Evolutionary conservation across 2,113 vertebrate species (phyloP).

Genomic region (Australoheros scitulus): DNA sequence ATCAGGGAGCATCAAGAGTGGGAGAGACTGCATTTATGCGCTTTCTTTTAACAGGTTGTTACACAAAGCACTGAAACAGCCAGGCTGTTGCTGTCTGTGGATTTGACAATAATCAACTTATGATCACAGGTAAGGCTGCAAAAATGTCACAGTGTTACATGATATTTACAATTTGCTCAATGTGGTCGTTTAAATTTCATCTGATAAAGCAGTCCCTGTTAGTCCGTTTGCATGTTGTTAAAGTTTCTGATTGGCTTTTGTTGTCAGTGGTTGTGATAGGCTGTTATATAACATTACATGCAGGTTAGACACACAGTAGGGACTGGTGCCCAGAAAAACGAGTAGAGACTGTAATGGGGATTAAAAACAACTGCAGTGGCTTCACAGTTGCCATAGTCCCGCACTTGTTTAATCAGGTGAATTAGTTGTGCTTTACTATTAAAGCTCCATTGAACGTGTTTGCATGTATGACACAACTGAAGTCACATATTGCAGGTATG

Average conservation of each 20-base stretch:
- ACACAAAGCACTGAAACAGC: background rate
- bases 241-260: background rate
- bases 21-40: background rate
- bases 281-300: constrained; percentile 34
- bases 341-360: constrained; percentile 9
- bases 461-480: background rate
- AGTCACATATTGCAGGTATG: background rate
- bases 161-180: background rate
- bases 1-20: background rate
- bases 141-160: background rate
- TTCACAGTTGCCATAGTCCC: background rate
- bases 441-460: background rate
- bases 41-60: background rate
- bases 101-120: background rate
- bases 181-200: background rate
- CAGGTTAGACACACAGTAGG: constrained; percentile 10
- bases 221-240: background rate
- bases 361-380: constrained; percentile 21
- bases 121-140: background rate
- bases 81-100: background rate
- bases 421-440: background rate
- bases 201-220: background rate
- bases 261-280: background rate
- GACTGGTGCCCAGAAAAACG: constrained; percentile 10
- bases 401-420: background rate